Percentiles rank a stretch among this genome's conserved stretches.
Conservation (phyloP, 2,797 vertebrate genomes). For the Nannoperca australis region DNA sequence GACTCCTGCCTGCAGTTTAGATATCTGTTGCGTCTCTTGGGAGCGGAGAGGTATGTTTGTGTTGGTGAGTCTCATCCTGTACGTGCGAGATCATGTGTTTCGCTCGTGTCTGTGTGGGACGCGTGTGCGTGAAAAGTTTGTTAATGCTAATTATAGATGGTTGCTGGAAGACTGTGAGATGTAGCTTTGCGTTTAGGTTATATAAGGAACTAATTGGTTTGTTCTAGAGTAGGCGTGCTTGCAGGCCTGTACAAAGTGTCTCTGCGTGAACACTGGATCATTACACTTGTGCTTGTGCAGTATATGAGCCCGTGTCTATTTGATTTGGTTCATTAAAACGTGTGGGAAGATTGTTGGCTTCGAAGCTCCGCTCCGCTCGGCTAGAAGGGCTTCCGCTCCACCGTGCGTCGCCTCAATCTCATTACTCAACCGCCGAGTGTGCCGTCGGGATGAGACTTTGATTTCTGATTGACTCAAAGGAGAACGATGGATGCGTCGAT, state of each 20-base stretch:
- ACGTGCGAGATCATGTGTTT: neutral
- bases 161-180: slow-evolving; percentile 34
- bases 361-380: slow-evolving; percentile 30
- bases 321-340: slow-evolving; percentile 51
- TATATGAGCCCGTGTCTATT: slow-evolving; percentile 38
- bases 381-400: slow-evolving; percentile 34
- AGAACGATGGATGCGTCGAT: slow-evolving; percentile 35
- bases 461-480: slow-evolving; percentile 59
- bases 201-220: slow-evolving; percentile 66
- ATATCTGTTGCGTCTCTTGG: slow-evolving; percentile 22
- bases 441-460: slow-evolving; percentile 44
- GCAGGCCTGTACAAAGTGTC: slow-evolving; percentile 51
- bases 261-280: slow-evolving; percentile 47
- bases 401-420: slow-evolving; percentile 40
- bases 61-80: slow-evolving; percentile 1
- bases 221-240: slow-evolving; percentile 42
- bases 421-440: slow-evolving; percentile 40
- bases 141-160: slow-evolving; percentile 26
- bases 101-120: neutral
- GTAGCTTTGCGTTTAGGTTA: slow-evolving; percentile 56
- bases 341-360: slow-evolving; percentile 61
- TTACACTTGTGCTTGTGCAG: slow-evolving; percentile 41
- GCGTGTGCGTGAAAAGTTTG: neutral
- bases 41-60: slow-evolving; percentile 26
- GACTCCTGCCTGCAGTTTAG: slow-evolving; percentile 24